phyloP scores from a whole-genome alignment of 2,888 invertebrate species.

The Philereme vetulata region DNA sequence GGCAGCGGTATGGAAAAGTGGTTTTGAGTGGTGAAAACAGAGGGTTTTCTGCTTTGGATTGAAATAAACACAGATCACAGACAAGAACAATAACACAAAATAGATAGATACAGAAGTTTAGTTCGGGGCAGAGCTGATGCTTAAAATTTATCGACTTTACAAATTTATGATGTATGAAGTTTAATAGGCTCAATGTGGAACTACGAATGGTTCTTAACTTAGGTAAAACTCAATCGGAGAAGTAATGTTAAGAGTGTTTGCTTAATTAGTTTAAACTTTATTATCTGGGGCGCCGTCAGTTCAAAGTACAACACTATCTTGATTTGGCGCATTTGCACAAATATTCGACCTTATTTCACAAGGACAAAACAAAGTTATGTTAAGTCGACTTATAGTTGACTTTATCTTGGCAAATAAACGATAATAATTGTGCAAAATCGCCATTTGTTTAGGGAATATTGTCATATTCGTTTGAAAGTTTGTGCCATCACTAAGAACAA shows the following conservation, averaged over 20 bases:
- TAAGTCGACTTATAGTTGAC: neutral
- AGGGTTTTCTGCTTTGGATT: too few relatives aligned
- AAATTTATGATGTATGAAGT: too few relatives aligned
- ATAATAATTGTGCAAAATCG: neutral
- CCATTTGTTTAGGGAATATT: neutral
- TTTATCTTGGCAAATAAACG: neutral
- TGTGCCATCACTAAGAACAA: slow-evolving; percentile 74
- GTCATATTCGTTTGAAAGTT: slow-evolving; percentile 13
- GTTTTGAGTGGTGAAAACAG: too few relatives aligned
- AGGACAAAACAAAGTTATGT: neutral
- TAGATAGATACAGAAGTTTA: too few relatives aligned
- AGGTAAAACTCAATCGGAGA: slow-evolving; percentile 8
- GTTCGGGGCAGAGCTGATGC: too few relatives aligned
- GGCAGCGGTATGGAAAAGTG: too few relatives aligned
- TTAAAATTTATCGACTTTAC: too few relatives aligned
- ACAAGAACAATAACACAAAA: too few relatives aligned
- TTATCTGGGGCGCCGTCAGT: slow-evolving; percentile 21
- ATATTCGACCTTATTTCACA: neutral
- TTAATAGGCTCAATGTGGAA: too few relatives aligned
- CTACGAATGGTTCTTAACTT: slow-evolving; percentile 9
- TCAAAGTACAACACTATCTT: slow-evolving; percentile 22
- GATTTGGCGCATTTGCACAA: slow-evolving; percentile 1
- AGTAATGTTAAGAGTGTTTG: slow-evolving; percentile 17
- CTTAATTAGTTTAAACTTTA: slow-evolving; percentile 6
- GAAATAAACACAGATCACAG: too few relatives aligned